These are phyloP conservation scores for Chloromyia formosa DNA, from an alignment of 2,888 invertebrate genomes.

Conservation along the genomic window DNA sequence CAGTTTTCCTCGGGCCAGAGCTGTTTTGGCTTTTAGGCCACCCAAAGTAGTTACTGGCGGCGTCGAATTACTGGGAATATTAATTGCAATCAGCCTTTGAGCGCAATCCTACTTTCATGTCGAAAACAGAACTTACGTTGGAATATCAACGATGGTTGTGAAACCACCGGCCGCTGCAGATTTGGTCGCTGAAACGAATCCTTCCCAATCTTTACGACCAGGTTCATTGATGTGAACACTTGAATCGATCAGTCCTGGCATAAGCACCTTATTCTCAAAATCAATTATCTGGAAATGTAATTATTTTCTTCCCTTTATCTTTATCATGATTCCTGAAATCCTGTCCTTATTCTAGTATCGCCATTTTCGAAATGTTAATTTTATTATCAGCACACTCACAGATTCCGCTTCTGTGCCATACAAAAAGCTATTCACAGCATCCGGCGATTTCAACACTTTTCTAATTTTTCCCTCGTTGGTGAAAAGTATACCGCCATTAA, in stretches of 20 bases:
- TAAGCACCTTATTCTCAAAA: constrained; percentile 67
- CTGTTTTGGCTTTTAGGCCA: constrained; percentile 70
- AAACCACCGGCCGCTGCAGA: constrained; percentile 79
- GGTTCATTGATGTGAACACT: constrained; percentile 81
- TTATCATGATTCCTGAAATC: background rate
- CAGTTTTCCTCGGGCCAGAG: constrained; percentile 68
- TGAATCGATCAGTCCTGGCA: constrained; percentile 77
- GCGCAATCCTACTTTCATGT: too few relatives aligned
- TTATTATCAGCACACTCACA: constrained; percentile 59
- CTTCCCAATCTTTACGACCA: constrained; percentile 77
- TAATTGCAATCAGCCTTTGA: background rate
- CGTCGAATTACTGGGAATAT: constrained; percentile 71
- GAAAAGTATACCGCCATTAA: constrained; percentile 71
- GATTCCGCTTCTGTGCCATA: constrained; percentile 66
- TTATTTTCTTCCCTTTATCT: background rate
- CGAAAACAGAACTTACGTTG: constrained; percentile 69
- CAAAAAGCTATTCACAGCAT: constrained; percentile 65
- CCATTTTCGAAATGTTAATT: background rate
- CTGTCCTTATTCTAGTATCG: background rate
- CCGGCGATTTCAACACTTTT: constrained; percentile 65
- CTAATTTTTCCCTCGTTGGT: constrained; percentile 68
- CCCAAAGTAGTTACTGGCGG: constrained; percentile 74
- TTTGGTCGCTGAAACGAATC: constrained; percentile 74
- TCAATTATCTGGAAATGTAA: constrained; percentile 60
- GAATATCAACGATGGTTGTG: constrained; percentile 78